Conservation (phyloP, 1,140 invertebrate species). For the Coptotermes formosanus region DNA sequence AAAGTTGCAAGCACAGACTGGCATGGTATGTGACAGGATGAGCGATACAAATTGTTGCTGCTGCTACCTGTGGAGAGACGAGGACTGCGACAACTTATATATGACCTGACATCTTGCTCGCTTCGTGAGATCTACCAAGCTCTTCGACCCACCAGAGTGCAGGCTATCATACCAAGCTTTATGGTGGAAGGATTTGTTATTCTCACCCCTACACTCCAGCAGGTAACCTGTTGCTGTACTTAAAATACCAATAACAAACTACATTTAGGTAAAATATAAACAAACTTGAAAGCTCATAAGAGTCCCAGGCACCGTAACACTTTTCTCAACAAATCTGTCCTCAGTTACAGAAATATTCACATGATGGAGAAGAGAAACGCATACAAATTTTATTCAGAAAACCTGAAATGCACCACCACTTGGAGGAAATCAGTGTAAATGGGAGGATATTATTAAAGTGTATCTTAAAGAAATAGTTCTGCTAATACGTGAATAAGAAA, state of each 20-base stretch:
- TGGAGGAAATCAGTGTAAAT: no score
- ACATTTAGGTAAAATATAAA: neutral
- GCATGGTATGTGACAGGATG: constrained; percentile 44
- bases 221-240: constrained; percentile 53
- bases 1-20: no score
- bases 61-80: constrained; percentile 49
- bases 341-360: no score
- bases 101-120: constrained; percentile 50
- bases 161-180: constrained; percentile 73
- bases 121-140: constrained; percentile 61
- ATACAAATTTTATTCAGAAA: no score
- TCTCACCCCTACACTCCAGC: constrained; percentile 71
- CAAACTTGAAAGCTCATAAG: neutral
- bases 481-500: no score
- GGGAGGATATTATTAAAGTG: no score
- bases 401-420: no score
- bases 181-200: constrained; percentile 72
- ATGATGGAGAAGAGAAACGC: no score
- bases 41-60: constrained; percentile 53
- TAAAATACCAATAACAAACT: neutral
- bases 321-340: no score
- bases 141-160: constrained; percentile 65
- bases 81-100: constrained; percentile 47
- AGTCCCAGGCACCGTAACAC: no score
- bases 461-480: no score